phyloP scores from a whole-genome alignment of 1,140 invertebrate species.

The Heliconius congener region DNA sequence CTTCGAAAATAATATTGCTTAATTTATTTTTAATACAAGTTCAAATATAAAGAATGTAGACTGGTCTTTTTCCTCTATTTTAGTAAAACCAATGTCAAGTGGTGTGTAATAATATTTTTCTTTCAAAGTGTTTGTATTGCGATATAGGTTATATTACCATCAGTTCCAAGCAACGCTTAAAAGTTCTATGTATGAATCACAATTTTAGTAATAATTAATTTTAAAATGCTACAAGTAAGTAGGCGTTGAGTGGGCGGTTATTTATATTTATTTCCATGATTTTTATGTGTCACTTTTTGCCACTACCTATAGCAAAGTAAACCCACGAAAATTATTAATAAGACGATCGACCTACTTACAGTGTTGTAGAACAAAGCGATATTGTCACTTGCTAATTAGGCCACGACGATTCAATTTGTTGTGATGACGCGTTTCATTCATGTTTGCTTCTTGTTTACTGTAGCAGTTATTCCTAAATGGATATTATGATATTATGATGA shows the following conservation, averaged over 20 bases:
- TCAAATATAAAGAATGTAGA: too few relatives aligned
- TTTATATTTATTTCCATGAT: background rate
- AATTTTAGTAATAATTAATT: conserved; percentile 4
- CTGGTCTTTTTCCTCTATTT: too few relatives aligned
- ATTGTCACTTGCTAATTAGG: conserved; percentile 18
- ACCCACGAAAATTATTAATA: conserved; percentile 11
- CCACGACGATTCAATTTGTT: conserved; percentile 1
- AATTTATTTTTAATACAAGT: too few relatives aligned
- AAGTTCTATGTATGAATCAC: too few relatives aligned
- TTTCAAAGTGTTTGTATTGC: too few relatives aligned
- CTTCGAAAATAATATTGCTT: too few relatives aligned
- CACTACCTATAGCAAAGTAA: background rate
- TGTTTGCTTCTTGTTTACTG: background rate
- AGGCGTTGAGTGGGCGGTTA: conserved; percentile 13
- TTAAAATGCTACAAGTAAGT: conserved; percentile 16
- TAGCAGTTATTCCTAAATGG: background rate
- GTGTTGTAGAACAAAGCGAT: conserved; percentile 15
- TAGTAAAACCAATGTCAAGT: too few relatives aligned
- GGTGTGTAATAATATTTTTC: too few relatives aligned
- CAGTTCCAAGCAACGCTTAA: too few relatives aligned
- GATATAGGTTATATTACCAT: too few relatives aligned
- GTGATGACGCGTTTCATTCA: conserved; percentile 3
- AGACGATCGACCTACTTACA: conserved; percentile 15
- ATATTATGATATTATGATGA: background rate
- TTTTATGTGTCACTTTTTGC: background rate